Evolutionary conservation across 1,140 invertebrate genomes (phyloP), one percentile per base, ranked within the genome.

Genomic region (Cyphomyrmex costatus): DNA sequence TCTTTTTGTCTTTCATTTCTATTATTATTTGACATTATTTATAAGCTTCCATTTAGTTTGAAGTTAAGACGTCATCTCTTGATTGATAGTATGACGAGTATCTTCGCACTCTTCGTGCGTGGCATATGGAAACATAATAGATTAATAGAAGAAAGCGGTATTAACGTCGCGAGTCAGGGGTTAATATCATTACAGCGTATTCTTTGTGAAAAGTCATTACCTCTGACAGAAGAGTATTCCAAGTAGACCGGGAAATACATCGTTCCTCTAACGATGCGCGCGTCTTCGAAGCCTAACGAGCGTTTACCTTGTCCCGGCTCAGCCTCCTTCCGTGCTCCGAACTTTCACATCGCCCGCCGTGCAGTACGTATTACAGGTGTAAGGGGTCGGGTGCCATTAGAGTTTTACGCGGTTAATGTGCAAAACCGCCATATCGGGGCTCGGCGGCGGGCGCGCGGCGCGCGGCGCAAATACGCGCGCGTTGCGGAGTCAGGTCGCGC

Each of bases 391-490:
- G 65, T 91, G 88, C 90, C 85, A 91, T 91, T 89, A 89, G 88
- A 90, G 85, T 93, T 93, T 93, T 92, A 92, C 90, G 91, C 92
- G 92, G 91, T 92, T 92, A 92, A 92, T 90, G 89, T 82, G 91
- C 92, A 88, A 91, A 91, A 85, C 76, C 76, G 73, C 60, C 84
- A 86, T 89, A 90, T 58, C 86, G 56, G 68, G 78, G n/a, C 53
- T 16, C 51, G 51, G 27, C 65, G 65, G 46, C 36, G 36, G 56
- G 58, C 88, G 68, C 42, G 16, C 61, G 56, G 58, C 88, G 68
- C 42, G 16, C 61, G 61, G 61, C 61, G 27, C 61, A 66, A 71
- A 71, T 71, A 51, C 68, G 82, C 89, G 78, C 83, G 73, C 80
- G 76, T 70, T 51, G 68, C 68, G 7, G 36, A 42, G 58, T 85